phyloP scores from a whole-genome alignment of 2,888 invertebrate genomes.

The Pomacea canaliculata region DNA sequence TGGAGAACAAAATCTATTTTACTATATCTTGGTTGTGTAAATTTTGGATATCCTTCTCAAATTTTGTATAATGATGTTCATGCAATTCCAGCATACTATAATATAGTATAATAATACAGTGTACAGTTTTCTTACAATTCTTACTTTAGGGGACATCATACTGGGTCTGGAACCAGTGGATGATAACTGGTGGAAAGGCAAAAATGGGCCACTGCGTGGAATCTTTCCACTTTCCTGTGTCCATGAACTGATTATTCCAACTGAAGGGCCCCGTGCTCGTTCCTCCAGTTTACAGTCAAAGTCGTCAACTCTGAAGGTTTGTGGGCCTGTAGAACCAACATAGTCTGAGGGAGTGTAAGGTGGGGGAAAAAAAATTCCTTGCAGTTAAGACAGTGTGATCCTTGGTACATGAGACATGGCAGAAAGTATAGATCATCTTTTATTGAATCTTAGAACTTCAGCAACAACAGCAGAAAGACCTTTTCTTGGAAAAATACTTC shows the following conservation, averaged over 20 bases:
- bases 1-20: too few species aligned
- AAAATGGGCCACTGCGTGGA: constrained; percentile 65
- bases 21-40: too few species aligned
- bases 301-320: constrained; percentile 24
- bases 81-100: too few species aligned
- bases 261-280: constrained; percentile 18
- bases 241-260: constrained; percentile 65
- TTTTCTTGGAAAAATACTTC: too few species aligned
- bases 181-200: constrained; percentile 74
- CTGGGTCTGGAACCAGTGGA: constrained; percentile 71
- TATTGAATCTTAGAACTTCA: too few species aligned
- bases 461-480: too few species aligned
- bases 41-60: too few species aligned
- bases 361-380: constrained; percentile 8
- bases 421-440: too few species aligned
- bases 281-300: constrained; percentile 26
- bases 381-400: background rate
- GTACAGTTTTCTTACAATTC: too few species aligned
- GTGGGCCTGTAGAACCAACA: background rate
- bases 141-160: constrained; percentile 70
- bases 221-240: constrained; percentile 74
- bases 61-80: too few species aligned
- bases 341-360: background rate
- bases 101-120: too few species aligned
- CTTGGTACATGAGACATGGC: background rate